Percentiles rank a stretch among this genome's conserved stretches.
These are phyloP conservation scores for Actinopyga echinites DNA, from an alignment of 53 echinoderm and acorn worm genomes.

Conservation along the genomic window DNA sequence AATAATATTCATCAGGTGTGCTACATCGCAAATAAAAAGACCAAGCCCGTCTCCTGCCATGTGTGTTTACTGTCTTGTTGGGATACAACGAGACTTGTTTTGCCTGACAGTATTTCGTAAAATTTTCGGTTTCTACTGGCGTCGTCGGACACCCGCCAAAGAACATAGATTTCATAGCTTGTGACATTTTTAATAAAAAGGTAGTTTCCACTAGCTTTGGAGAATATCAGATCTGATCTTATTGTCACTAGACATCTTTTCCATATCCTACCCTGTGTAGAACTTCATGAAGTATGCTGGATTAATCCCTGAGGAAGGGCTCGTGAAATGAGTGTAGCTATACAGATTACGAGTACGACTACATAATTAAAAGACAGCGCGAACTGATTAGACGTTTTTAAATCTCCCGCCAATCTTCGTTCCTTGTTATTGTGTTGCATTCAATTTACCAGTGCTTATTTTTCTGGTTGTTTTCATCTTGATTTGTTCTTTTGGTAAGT, in stretches of 20 bases:
- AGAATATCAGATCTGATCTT: constrained; percentile 18
- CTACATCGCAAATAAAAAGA: not conserved
- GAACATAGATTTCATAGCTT: not conserved
- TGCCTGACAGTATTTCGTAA: not conserved
- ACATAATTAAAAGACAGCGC: too few relatives aligned
- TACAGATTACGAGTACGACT: not conserved
- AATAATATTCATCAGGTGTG: not conserved
- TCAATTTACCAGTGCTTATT: too few relatives aligned
- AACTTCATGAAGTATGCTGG: not conserved
- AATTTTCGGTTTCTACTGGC: not conserved
- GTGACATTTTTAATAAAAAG: not conserved
- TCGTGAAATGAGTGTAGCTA: constrained; percentile 9
- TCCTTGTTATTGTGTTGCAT: too few relatives aligned
- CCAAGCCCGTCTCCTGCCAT: too few relatives aligned
- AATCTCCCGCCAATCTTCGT: too few relatives aligned
- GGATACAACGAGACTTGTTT: too few relatives aligned
- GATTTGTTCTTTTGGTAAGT: too few relatives aligned
- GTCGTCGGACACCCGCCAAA: not conserved
- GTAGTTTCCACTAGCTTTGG: not conserved
- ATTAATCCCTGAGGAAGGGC: not conserved
- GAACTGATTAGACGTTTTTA: too few relatives aligned
- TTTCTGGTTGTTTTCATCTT: too few relatives aligned
- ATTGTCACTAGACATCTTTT: not conserved
- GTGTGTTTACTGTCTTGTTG: too few relatives aligned
- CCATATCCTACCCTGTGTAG: not conserved